Base-by-base conservation (phyloP, 2,113 vertebrate species). In the Psammodynastes pulverulentus region DNA sequence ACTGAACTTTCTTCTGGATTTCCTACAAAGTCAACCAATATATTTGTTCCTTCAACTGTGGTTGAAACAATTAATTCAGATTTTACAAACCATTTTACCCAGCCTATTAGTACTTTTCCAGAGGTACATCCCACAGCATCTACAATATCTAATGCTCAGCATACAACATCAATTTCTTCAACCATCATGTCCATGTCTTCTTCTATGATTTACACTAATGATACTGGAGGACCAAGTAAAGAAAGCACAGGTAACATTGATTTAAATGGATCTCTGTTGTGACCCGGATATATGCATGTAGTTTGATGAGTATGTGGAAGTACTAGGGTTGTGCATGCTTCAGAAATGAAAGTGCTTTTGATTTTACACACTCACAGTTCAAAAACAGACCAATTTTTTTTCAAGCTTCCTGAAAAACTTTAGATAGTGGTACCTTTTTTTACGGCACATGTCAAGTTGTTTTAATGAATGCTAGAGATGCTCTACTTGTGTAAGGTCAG, bases 211-310 rank as follows among this genome's bases (percentile, higher is more conserved):
- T 58, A 62, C 52, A 94, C 92, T 56, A 93, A 43, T 84, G 34
- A 87, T 88, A 92, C 3, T 15, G 88, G 87, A 92, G 92, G 52
- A 86, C 21, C 87, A 62, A 29, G 91, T 94, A 89, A 92, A 58
- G 62, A 86, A 48, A 95, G 58, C 52, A 95, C 95, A 96, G 97
- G 97, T 98, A 97, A 97, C 87, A 94, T 94, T n/a, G 5, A 92
- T 10, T 54, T 48, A 92, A 91, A 17, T 92, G 46, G 88, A 94
- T 45, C 29, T 34, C 54, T 58, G 23, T 48, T 0, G 2, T 58
- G 58, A 46, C 21, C 8, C 43, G 85, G 67, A 26, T 56, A 45
- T 34, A 56, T 19, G 10, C 26, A 34, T 43, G 8, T 34, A 39
- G 12, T 58, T 58, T 58, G 21, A 56, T 79, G 34, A 39, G 6